A percentile compares a stretch with the other conserved stretches of the same genome.
phyloP scores from a whole-genome alignment of 2,888 invertebrate genomes.

The Acanthacorydalis orientalis region DNA sequence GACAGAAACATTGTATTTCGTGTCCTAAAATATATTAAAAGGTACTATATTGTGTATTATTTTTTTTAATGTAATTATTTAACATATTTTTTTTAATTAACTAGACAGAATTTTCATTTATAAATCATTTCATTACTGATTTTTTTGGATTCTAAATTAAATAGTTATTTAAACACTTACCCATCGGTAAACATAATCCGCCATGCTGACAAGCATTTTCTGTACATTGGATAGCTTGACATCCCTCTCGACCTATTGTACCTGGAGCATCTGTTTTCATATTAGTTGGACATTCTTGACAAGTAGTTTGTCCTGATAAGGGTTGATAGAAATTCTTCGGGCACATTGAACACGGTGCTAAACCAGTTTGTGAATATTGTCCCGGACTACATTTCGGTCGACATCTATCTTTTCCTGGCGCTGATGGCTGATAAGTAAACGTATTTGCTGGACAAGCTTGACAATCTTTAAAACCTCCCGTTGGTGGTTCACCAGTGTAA shows the following conservation, averaged over 20 bases:
- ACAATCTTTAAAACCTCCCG: slow-evolving; percentile 84
- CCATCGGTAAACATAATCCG: slow-evolving; percentile 76
- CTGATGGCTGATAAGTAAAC: slow-evolving; percentile 84
- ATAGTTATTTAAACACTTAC: no score
- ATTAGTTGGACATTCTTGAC: slow-evolving; percentile 80
- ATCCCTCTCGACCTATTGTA: slow-evolving; percentile 68
- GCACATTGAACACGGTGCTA: slow-evolving; percentile 86
- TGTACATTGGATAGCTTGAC: slow-evolving; percentile 72
- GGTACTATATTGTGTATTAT: no score
- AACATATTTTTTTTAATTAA: no score
- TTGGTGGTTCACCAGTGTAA: slow-evolving; percentile 73
- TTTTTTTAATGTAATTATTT: no score
- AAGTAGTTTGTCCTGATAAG: slow-evolving; percentile 64
- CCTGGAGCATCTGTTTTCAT: slow-evolving; percentile 73
- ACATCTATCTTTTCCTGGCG: slow-evolving; percentile 65
- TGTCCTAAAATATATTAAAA: slow-evolving; percentile 33
- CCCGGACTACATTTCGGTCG: slow-evolving; percentile 80
- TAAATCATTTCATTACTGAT: not conserved
- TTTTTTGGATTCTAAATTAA: not conserved
- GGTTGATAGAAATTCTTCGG: slow-evolving; percentile 87
- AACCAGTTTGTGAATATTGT: slow-evolving; percentile 79
- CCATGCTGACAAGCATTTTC: slow-evolving; percentile 82
- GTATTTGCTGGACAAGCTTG: slow-evolving; percentile 80
- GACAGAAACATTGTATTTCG: slow-evolving; percentile 80
- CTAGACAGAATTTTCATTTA: no score